Evolutionary conservation across 1,140 invertebrate species (phyloP).

Genomic region (Rhyacophila brunnea): DNA sequence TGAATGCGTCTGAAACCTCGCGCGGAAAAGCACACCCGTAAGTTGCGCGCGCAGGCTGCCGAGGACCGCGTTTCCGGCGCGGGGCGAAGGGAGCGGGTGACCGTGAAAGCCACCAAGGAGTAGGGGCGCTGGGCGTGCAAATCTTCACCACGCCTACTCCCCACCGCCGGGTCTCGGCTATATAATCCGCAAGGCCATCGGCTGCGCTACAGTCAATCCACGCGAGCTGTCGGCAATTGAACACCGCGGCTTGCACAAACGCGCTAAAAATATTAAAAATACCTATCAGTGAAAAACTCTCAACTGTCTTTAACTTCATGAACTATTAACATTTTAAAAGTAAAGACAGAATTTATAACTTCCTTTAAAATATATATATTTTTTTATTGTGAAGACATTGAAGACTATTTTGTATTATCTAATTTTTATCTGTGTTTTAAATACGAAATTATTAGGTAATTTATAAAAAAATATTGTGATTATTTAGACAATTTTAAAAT

Average conservation of each 20-base stretch:
- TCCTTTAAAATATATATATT: background rate
- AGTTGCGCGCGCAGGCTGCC: background rate
- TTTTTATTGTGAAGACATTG: background rate
- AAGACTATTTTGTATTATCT: background rate
- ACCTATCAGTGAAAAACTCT: too few species aligned
- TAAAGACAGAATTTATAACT: background rate
- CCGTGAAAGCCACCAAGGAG: background rate
- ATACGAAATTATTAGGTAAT: background rate
- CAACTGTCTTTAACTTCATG: slow-evolving; percentile 1
- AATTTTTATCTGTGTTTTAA: slow-evolving; percentile 1
- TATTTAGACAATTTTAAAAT: background rate
- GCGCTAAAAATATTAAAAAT: background rate
- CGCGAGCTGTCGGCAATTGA: slow-evolving; percentile 5
- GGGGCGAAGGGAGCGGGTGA: slow-evolving; percentile 1
- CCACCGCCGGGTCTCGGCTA: slow-evolving; percentile 16
- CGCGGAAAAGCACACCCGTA: background rate
- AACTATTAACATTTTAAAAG: slow-evolving; percentile 3
- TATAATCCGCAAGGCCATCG: slow-evolving; percentile 34
- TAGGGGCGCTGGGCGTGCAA: slow-evolving; percentile 1
- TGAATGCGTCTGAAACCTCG: background rate
- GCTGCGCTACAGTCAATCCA: slow-evolving; percentile 23
- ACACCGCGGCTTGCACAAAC: slow-evolving; percentile 1
- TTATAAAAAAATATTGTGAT: slow-evolving; percentile 1
- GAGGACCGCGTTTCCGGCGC: background rate
- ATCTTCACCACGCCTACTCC: background rate